phyloP scores from a whole-genome alignment of 2,888 invertebrate genomes.

The Stenchaetothrips biformis region DNA sequence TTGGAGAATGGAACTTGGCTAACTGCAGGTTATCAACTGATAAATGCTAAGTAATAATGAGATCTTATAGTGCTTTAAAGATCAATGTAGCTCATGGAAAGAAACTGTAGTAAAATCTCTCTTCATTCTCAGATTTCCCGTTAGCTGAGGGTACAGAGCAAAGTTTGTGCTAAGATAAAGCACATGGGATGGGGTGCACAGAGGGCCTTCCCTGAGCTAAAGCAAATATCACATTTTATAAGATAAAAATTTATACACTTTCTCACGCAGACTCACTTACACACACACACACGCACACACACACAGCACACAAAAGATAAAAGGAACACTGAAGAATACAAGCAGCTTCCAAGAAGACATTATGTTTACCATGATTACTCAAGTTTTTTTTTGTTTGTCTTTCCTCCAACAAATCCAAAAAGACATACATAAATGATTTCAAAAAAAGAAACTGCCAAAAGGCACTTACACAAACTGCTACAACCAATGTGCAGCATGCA shows the following conservation, averaged over 20 bases:
- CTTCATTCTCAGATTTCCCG: not conserved
- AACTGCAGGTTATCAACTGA: too few species aligned
- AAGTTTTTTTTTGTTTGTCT: not conserved
- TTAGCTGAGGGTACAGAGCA: not conserved
- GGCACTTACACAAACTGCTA: not conserved
- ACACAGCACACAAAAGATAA: constrained; percentile 10
- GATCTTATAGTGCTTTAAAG: not conserved
- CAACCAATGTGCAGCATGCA: constrained; percentile 6
- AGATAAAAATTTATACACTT: constrained; percentile 33
- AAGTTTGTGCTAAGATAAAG: too few species aligned
- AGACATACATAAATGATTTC: too few species aligned
- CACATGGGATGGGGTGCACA: constrained; percentile 33
- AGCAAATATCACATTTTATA: constrained; percentile 33
- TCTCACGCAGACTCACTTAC: constrained; percentile 3
- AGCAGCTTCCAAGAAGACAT: not conserved
- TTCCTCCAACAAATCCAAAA: too few species aligned
- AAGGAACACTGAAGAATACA: not conserved
- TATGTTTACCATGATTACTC: not conserved
- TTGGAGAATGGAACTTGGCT: too few species aligned
- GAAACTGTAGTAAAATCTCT: not conserved
- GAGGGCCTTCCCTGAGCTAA: constrained; percentile 33
- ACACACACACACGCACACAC: constrained; percentile 13
- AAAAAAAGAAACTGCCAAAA: not conserved
- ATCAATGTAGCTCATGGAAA: not conserved
- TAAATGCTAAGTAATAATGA: not conserved